Evolutionary conservation across 2,888 invertebrate species (phyloP).

Genomic region (Callyntrura guangdongensis): DNA sequence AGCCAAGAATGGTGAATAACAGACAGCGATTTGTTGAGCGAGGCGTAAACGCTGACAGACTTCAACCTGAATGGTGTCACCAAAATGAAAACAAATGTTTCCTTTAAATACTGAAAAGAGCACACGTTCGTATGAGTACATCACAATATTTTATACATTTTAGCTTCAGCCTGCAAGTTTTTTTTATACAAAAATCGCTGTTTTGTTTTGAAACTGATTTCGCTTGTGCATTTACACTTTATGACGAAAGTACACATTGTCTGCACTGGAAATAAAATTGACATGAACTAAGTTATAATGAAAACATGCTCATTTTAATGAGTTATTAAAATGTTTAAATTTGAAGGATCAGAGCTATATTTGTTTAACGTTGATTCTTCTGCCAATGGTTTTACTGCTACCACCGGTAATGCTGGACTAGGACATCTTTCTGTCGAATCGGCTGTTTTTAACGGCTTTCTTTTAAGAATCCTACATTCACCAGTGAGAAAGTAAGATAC

Average conservation of each 20-base stretch:
- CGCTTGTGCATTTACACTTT: conserved; percentile 7
- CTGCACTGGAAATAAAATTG: conserved; percentile 18
- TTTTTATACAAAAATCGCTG: not conserved
- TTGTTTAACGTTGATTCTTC: not conserved
- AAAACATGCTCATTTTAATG: not conserved
- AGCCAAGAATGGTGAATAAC: conserved; percentile 82
- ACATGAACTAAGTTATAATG: not conserved
- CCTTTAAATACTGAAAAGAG: not conserved
- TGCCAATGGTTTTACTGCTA: not conserved
- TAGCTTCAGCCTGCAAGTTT: not conserved
- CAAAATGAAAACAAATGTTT: conserved; percentile 83
- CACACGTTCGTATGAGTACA: not conserved
- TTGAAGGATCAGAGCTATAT: not conserved
- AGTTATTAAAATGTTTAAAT: not conserved
- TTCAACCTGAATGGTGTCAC: conserved; percentile 84
- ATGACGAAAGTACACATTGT: not conserved
- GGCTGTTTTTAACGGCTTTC: conserved; percentile 26
- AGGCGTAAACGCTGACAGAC: conserved; percentile 79
- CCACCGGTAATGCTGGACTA: not conserved
- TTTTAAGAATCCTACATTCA: conserved; percentile 41
- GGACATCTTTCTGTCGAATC: conserved; percentile 59
- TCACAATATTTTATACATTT: too few species aligned
- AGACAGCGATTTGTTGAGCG: conserved; percentile 80
- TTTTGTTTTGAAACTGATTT: conserved; percentile 1
- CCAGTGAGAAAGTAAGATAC: conserved; percentile 44